Evolutionary conservation across 2,888 invertebrate genomes (phyloP), one percentile per base, ranked within the genome.

Genomic region (Ophioninae sp.): DNA sequence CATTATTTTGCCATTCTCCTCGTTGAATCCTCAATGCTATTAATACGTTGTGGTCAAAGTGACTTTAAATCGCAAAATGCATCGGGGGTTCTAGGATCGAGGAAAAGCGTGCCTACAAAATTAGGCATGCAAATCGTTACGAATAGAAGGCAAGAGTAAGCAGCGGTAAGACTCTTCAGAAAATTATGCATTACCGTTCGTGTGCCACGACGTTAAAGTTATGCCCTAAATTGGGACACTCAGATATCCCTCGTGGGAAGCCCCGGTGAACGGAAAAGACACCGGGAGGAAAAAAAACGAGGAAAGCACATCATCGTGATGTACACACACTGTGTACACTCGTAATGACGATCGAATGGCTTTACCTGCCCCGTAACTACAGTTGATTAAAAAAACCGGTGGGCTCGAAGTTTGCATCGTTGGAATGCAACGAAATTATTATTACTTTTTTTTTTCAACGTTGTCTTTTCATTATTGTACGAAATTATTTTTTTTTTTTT

Each of bases 321-420:
- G 7, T 37, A 17, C n/a, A 13, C 23, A 68, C 37, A 44, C 23
- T 21, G 7, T 74, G 50, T 74, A 69, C 44, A 59, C 65, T 65
- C 64, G 68, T 82, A 78, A 82, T 82, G 69, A 82, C 69, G 73
- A 69, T 79, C 59, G 74, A 79, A 74, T 82, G 57, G 68, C 78
- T 65, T 39, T 13, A 37, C 67, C 56, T 65, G 39, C 7, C 56
- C 21, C 39, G 61, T 23, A 62, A 61, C 44, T 44, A n/a, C n/a
- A n/a, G n/a, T n/a, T n/a, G n/a, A n/a, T n/a, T n/a, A n/a, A n/a
- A n/a, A n/a, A n/a, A n/a, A n/a, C n/a, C n/a, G n/a, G n/a, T n/a
- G n/a, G n/a, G n/a, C n/a, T n/a, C n/a, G n/a, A n/a, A n/a, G n/a
- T n/a, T n/a, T n/a, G n/a, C n/a, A n/a, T n/a, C n/a, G n/a, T n/a